These are phyloP conservation scores for Marmota monax DNA, from an alignment of 2,113 vertebrate genomes.

Conservation along the genomic window DNA sequence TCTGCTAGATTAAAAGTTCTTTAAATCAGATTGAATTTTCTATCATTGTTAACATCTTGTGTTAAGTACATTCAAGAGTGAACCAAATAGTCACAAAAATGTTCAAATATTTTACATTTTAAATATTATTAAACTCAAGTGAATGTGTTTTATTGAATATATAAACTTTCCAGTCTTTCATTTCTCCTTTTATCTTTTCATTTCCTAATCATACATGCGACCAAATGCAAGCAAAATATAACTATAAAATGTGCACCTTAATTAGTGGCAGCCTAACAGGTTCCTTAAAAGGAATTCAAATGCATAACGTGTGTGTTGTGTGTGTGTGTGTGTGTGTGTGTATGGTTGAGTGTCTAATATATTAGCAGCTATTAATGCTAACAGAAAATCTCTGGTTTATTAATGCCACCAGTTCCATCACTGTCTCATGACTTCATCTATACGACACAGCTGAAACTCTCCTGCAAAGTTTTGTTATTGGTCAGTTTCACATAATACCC, in stretches of 20 bases:
- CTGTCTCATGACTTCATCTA: not conserved
- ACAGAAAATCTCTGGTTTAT: conserved; percentile 8
- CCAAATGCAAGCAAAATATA: not conserved
- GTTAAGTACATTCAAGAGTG: not conserved
- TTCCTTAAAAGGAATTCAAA: not conserved
- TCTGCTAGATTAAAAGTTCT: not conserved
- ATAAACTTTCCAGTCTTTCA: not conserved
- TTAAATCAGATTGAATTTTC: not conserved
- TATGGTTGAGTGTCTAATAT: not conserved
- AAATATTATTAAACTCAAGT: conserved; percentile 10
- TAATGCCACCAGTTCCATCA: not conserved
- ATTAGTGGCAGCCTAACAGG: not conserved
- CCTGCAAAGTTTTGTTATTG: not conserved
- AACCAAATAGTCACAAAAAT: not conserved
- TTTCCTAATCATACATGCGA: conserved; percentile 3
- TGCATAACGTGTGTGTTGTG: not conserved
- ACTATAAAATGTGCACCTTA: not conserved
- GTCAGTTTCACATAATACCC: not conserved
- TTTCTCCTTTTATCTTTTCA: not conserved
- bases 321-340: too few species aligned
- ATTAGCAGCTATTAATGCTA: not conserved
- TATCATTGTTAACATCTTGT: not conserved
- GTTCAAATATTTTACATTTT: conserved; percentile 3
- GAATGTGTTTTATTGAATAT: not conserved
- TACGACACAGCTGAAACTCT: not conserved